Evolutionary conservation across 2,888 invertebrate species (phyloP).

Genomic region (Alloplasta piceator): DNA sequence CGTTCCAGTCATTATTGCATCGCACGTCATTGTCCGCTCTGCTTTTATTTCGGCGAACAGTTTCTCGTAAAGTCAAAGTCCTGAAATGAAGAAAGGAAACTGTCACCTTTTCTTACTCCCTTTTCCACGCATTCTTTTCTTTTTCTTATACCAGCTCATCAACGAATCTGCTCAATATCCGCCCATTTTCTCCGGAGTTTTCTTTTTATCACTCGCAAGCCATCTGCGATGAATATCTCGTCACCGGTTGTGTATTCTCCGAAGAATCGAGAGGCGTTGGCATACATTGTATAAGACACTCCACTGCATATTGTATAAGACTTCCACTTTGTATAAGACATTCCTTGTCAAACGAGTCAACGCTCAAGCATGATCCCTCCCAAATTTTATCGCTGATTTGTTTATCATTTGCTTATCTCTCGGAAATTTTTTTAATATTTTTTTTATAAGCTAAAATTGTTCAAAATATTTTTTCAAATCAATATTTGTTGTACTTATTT

Average conservation of each 20-base stretch:
- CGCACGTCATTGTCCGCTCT: conserved; percentile 30
- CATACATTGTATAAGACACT: too few species aligned
- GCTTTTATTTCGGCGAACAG: conserved; percentile 70
- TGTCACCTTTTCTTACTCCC: conserved; percentile 22
- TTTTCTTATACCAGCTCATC: not conserved
- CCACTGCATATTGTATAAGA: too few species aligned
- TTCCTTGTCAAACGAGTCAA: too few species aligned
- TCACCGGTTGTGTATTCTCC: conserved; percentile 27
- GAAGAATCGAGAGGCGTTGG: conserved; percentile 5
- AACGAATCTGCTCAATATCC: conserved; percentile 28
- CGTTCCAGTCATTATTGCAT: conserved; percentile 28
- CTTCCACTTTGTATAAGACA: not conserved
- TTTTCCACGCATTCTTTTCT: conserved; percentile 41
- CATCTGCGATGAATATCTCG: conserved; percentile 53
- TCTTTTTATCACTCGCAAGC: conserved; percentile 36
- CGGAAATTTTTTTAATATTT: too few species aligned
- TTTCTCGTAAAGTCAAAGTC: conserved; percentile 74
- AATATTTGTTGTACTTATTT: too few species aligned
- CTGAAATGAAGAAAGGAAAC: conserved; percentile 11
- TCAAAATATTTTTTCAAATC: too few species aligned
- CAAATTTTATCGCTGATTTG: too few species aligned
- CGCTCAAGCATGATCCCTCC: too few species aligned
- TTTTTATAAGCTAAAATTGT: too few species aligned
- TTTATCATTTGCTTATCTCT: too few species aligned
- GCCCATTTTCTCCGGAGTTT: conserved; percentile 49